Base-by-base conservation (phyloP, 2,888 invertebrate species). In the Tetragonisca angustula region DNA sequence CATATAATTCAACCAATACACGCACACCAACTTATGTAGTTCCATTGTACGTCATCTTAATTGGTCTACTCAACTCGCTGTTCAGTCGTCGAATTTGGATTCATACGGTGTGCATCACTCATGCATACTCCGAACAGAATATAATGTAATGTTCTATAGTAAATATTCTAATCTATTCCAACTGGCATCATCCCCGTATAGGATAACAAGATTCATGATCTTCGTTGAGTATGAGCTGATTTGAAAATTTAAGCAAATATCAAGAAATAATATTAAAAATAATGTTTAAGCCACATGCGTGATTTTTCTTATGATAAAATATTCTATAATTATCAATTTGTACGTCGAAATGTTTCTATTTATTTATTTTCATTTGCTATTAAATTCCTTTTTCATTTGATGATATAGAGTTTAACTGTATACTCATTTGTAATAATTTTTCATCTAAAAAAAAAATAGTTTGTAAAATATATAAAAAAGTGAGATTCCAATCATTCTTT, bases 91-190 rank as follows among this genome's bases (percentile, higher is more conserved):
- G 75, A 76, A 83, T 73, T 56, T 32, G 69, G 52, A 83, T 83
- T 83, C 83, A 69, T 72, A 68, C 64, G 5, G 17, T 70, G 52
- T 59, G 36, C 73, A 54, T 43, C 77, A 27, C 54, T 61, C 50
- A 52, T 69, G 52, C 36, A 32, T 27, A 56, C n/a, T 67, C 43
- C 36, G 67, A 76, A 65, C 71, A 59, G 56, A 27, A 76, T 71
- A 76, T 24, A 76, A 75, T 50, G 32, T 21, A 75, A 36, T 9
- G 24, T 43, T 17, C 19, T 54, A 9, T 49, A 65, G 50, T 73
- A 76, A 83, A 83, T 77, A 83, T 76, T 73, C 76, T 61, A 76
- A 73, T 76, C 68, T 76, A 56, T 32, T 32, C n/a, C 52, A 69
- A 43, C 49, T 71, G 82, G 61, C 65, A 68, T n/a, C 21, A 19